Base-by-base conservation (phyloP, 1,140 invertebrate species). In the Colletes gigas region DNA sequence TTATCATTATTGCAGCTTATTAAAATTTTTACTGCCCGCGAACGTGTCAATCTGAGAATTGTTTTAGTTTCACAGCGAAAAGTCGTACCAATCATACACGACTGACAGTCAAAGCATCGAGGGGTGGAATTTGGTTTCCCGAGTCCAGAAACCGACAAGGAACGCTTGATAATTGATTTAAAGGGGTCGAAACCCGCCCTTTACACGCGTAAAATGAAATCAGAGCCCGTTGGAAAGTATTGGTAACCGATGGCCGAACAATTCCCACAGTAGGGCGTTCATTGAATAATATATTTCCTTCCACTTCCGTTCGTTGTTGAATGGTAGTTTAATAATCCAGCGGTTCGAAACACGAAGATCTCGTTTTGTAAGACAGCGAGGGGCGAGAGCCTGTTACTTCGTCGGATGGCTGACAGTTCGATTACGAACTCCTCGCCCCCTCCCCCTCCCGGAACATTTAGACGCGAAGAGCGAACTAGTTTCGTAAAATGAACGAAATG, bases 331-430 rank as follows among this genome's bases (percentile, higher is more conserved):
- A 76, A 76, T 41, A 47, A 67, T 57, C 15, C 19, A 21, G n/a
- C 0, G 14, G 7, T 10, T 9, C 9, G 0, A 10, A 41, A 55
- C 50, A 54, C 17, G 41, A 59, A 60, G 54, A 78, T 60, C 30
- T n/a, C 41, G 21, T 70, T 78, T 14, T 10, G 0, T 19, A 62
- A 70, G 55, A 59, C 47, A 41, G 54, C 39, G 1, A 50, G 4
- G 47, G 19, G 17, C 21, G 39, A 41, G 39, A 14, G 17, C n/a
- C 14, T 50, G 67, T 78, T 78, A 44, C 17, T 21, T 39, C 14
- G 66, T 12, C 21, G 44, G 41, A 60, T 44, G 21, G 12, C 75
- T 70, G 75, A 70, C 75, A 78, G 75, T 78, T 76, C 75, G 75
- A 78, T 78, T 78, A 70, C 19, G 44, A 52, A 47, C 17, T 19